Percentiles rank a stretch among this genome's conserved stretches.
These are phyloP conservation scores for Sardinella longiceps DNA, from an alignment of 2,797 vertebrate genomes.

Conservation along the genomic window DNA sequence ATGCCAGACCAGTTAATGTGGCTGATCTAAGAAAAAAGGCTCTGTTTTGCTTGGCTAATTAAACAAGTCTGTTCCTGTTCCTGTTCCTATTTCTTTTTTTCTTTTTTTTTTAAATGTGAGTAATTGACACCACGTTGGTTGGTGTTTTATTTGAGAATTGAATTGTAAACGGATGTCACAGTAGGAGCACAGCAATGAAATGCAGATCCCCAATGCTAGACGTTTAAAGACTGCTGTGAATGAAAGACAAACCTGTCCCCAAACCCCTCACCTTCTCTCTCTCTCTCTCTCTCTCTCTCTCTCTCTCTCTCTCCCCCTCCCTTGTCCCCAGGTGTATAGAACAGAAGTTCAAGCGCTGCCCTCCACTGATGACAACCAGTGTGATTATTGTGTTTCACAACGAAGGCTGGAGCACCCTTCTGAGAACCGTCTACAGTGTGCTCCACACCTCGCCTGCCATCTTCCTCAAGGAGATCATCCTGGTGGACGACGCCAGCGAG, in stretches of 20 bases:
- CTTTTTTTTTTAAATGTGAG: constrained; percentile 41
- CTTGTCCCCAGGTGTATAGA: constrained; percentile 89
- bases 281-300: neutral
- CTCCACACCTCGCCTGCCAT: constrained; percentile 94
- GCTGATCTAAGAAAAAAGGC: constrained; percentile 57
- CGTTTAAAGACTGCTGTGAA: constrained; percentile 47
- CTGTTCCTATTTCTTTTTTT: constrained; percentile 51
- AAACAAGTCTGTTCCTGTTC: constrained; percentile 52
- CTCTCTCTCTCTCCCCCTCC: constrained; percentile 20
- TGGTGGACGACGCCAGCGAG: constrained; percentile 96
- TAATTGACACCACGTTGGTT: constrained; percentile 46
- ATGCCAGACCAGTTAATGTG: constrained; percentile 59
- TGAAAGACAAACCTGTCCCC: constrained; percentile 48
- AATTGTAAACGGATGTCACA: constrained; percentile 53
- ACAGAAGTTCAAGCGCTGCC: constrained; percentile 94
- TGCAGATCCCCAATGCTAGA: neutral
- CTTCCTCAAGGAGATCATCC: constrained; percentile 95
- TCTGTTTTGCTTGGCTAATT: constrained; percentile 66
- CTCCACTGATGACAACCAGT: constrained; percentile 89
- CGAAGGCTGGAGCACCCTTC: constrained; percentile 95
- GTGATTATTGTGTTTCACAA: constrained; percentile 99
- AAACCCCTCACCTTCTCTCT: constrained; percentile 34
- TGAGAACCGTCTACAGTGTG: constrained; percentile 96
- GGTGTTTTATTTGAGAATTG: constrained; percentile 41
- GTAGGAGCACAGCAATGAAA: neutral